Evolutionary conservation across 2,797 vertebrate genomes (phyloP), one percentile per base, ranked within the genome.

Genomic region (Lophotriccus pileatus): DNA sequence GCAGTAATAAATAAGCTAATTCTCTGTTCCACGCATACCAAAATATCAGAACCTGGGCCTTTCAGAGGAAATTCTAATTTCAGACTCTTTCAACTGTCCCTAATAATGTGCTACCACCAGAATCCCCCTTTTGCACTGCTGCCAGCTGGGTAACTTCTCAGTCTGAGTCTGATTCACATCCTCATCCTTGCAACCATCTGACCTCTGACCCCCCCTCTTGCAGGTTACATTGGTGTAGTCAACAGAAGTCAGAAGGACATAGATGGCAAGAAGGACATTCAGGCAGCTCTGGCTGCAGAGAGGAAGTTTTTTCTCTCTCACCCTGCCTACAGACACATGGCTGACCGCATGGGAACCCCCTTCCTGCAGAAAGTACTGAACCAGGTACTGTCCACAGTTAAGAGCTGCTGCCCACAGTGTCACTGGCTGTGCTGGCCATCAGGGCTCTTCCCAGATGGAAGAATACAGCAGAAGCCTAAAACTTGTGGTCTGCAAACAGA

Each of bases 201-300:
- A 93, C 84, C 53, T 76, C 37, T 64, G 37, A 80, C n/a, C 15
- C 6, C 6, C 7, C 13, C 50, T 82, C 49, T 64, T 62, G 8
- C 96, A 99, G 99, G 99, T 93, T 99, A 99, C 97, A 98, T 99
- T 4, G 99, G 99, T 8, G 99, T 99, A 93, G 99, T 99, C 92
- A 99, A 99, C 97, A 98, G 99, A 93, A 99, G 99, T 97, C 99
- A 99, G 98, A 99, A 99, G 94, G 99, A 99, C 97, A 99, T 99
- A 4, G 99, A 99, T 82, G 99, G 99, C 62, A 99, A 96, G 96
- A 99, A 99, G 96, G 99, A 99, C 84, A 99, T 99, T 93, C 98
- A 98, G 3, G 99, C 99, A 5, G 99, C 99, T 30, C 97, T 99
- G 96, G 98, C 98, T 7, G 99, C 99, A 0, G 99, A 99, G 95